Evolutionary conservation across 1,140 invertebrate genomes (phyloP).

Genomic region (Caenorhabditis brenneri): DNA sequence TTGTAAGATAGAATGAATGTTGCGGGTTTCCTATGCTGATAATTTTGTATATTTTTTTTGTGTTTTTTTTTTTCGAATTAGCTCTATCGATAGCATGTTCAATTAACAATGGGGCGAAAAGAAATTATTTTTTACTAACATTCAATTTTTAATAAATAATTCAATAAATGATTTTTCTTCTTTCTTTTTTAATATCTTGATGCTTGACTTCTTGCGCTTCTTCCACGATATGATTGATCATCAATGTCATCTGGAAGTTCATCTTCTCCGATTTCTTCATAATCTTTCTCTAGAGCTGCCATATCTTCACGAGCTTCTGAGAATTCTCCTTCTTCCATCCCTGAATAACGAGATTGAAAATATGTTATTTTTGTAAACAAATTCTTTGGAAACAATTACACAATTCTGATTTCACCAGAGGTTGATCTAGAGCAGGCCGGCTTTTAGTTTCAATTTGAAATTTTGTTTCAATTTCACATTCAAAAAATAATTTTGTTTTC

Average conservation of each 20-base stretch:
- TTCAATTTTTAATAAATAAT: neutral
- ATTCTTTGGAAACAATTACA: no score
- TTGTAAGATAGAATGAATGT: neutral
- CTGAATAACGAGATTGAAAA: neutral
- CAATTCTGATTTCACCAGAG: no score
- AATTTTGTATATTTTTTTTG: neutral
- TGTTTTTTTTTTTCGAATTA: neutral
- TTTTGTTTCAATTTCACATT: no score
- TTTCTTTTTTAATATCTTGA: neutral
- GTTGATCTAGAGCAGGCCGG: no score
- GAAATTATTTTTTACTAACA: neutral
- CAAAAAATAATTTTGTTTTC: no score
- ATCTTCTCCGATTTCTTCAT: conserved; percentile 70
- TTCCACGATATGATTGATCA: conserved; percentile 16
- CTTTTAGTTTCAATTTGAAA: no score
- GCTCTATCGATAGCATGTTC: neutral
- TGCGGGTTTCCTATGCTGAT: neutral
- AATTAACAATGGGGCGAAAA: neutral
- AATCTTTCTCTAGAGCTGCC: conserved; percentile 83
- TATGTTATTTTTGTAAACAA: no score
- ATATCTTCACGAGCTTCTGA: conserved; percentile 84
- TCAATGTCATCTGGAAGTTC: conserved; percentile 46
- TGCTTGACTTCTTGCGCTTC: conserved; percentile 34
- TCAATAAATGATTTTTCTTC: neutral
- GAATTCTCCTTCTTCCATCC: conserved; percentile 84